phyloP scores from a whole-genome alignment of 2,888 invertebrate genomes.

The Himalopsyche tibetana region DNA sequence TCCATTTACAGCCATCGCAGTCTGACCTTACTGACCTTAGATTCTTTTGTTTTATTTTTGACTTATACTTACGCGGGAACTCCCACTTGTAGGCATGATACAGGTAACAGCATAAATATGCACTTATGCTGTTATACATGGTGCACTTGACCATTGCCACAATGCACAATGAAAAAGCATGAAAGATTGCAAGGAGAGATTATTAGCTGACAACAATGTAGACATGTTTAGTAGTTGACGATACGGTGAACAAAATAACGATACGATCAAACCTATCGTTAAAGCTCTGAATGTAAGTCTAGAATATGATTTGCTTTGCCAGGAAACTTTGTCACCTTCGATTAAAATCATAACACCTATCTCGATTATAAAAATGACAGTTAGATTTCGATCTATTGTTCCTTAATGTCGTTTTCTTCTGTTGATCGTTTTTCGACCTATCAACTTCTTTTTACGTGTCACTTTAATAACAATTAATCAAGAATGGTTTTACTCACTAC shows the following conservation, averaged over 20 bases:
- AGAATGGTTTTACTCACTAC: no score
- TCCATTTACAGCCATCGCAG: background rate
- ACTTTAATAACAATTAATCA: no score
- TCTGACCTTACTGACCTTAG: conserved; percentile 10
- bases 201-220: background rate
- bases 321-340: no score
- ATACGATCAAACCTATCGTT: background rate
- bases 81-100: conserved; percentile 12
- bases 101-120: background rate
- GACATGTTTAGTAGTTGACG: background rate
- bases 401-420: no score
- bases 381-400: no score
- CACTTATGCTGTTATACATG: background rate
- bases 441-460: no score
- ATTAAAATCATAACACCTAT: no score
- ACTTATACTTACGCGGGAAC: background rate
- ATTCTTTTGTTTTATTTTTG: background rate
- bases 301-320: no score
- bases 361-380: no score
- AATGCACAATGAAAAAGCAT: conserved; percentile 15
- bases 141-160: background rate
- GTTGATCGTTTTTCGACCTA: no score
- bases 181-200: conserved; percentile 10
- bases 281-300: no score
- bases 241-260: background rate